Evolutionary conservation across 92 coral and sea anemone species (phyloP).

Genomic region (Parazoanthus swiftii): DNA sequence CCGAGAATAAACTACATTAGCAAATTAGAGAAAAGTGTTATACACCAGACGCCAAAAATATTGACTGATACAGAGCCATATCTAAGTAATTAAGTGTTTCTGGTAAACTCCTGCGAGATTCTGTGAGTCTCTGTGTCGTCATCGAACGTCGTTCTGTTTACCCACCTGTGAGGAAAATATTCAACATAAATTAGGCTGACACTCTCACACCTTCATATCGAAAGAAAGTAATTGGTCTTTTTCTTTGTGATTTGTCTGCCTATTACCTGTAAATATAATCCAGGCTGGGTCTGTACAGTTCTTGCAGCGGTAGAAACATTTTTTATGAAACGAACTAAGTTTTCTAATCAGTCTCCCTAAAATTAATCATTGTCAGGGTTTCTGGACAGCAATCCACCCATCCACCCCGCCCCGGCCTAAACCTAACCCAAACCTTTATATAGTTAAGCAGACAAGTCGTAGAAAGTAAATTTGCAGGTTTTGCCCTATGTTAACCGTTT

Average conservation of each 20-base stretch:
- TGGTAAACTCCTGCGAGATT: not conserved
- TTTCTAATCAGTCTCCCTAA: not conserved
- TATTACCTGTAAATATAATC: not conserved
- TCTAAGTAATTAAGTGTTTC: not conserved
- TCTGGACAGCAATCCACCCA: no score
- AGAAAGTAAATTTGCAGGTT: not conserved
- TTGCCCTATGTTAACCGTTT: not conserved
- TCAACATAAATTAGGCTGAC: not conserved
- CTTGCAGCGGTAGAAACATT: no score
- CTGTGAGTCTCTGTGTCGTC: not conserved
- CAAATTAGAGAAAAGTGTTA: not conserved
- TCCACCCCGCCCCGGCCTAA: no score
- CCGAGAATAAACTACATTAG: not conserved
- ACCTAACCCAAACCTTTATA: no score
- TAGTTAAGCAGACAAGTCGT: not conserved
- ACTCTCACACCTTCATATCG: not conserved
- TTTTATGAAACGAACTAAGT: not conserved
- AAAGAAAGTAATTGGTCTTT: not conserved
- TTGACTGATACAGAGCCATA: not conserved
- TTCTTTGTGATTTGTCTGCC: not conserved
- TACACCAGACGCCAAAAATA: no score
- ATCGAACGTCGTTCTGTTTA: not conserved
- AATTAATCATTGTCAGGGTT: no score
- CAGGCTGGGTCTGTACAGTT: no score
- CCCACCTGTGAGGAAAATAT: not conserved